Evolutionary conservation across 2,113 vertebrate species (phyloP).

Genomic region (Gallinago jamesoni): DNA sequence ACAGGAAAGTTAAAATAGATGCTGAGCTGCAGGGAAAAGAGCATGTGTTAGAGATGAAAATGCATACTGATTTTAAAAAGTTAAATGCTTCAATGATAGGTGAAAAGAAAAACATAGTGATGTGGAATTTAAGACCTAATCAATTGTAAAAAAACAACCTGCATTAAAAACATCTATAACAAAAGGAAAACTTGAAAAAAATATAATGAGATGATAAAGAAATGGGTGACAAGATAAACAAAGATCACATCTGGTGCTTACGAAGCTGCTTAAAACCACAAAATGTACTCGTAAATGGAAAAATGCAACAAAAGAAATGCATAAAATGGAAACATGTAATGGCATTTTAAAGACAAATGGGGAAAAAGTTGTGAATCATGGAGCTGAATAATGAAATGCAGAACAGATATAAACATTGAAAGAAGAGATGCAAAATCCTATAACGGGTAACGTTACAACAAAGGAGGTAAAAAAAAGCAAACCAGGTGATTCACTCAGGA

Average conservation of each 20-base stretch:
- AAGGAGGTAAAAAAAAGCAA: neutral
- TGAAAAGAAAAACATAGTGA: neutral
- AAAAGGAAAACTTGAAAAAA: neutral
- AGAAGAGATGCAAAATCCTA: neutral
- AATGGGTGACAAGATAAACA: neutral
- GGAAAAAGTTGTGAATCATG: neutral
- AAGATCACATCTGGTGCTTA: neutral
- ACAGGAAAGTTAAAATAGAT: neutral
- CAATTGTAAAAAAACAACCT: neutral
- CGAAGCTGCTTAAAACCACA: neutral
- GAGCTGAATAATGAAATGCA: neutral
- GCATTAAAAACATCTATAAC: neutral
- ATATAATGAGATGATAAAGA: neutral
- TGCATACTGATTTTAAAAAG: neutral
- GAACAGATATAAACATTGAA: neutral
- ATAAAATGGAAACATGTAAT: neutral
- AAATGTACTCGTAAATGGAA: neutral
- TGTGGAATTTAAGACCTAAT: neutral
- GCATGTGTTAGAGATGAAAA: neutral
- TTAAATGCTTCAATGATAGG: neutral
- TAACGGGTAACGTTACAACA: neutral
- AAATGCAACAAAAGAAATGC: neutral
- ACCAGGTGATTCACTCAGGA: neutral
- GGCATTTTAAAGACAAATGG: neutral
- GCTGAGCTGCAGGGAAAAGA: neutral